Conservation (phyloP, 1,140 invertebrate species). For the Musca domestica region DNA sequence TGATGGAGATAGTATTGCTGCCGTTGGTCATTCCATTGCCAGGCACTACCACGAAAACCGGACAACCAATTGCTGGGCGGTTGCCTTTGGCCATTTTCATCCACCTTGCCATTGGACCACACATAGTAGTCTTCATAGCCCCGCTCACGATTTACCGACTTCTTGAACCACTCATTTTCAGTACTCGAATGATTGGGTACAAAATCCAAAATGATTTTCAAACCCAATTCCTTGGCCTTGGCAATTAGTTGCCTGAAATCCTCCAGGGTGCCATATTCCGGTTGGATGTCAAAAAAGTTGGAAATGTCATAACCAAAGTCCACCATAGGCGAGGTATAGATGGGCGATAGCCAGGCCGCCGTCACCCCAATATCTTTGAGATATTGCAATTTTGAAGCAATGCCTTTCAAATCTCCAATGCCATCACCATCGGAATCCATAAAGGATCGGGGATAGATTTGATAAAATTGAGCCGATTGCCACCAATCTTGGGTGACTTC, state of each 20-base stretch:
- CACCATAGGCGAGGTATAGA: slow-evolving; percentile 67
- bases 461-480: slow-evolving; percentile 66
- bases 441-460: slow-evolving; percentile 71
- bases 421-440: slow-evolving; percentile 69
- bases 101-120: slow-evolving; percentile 61
- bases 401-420: slow-evolving; percentile 61
- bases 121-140: slow-evolving; percentile 70
- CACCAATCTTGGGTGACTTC: slow-evolving; percentile 60
- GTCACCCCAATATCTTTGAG: slow-evolving; percentile 59
- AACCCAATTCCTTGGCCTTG: slow-evolving; percentile 56
- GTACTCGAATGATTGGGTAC: slow-evolving; percentile 73
- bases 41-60: slow-evolving; percentile 61
- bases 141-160: slow-evolving; percentile 59
- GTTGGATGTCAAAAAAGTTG: slow-evolving; percentile 69
- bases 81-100: slow-evolving; percentile 33
- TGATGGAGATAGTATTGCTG: slow-evolving; percentile 69
- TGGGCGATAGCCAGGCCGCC: slow-evolving; percentile 69
- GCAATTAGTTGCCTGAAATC: slow-evolving; percentile 70
- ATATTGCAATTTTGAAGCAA: slow-evolving; percentile 58
- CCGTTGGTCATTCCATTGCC: slow-evolving; percentile 62
- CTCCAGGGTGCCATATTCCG: slow-evolving; percentile 67
- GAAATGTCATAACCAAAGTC: slow-evolving; percentile 70
- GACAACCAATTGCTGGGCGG: slow-evolving; percentile 69
- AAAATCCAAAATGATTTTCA: slow-evolving; percentile 52
- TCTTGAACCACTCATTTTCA: slow-evolving; percentile 67